phyloP scores from a whole-genome alignment of 2,888 invertebrate species.

The Patella ulyssiponensis region DNA sequence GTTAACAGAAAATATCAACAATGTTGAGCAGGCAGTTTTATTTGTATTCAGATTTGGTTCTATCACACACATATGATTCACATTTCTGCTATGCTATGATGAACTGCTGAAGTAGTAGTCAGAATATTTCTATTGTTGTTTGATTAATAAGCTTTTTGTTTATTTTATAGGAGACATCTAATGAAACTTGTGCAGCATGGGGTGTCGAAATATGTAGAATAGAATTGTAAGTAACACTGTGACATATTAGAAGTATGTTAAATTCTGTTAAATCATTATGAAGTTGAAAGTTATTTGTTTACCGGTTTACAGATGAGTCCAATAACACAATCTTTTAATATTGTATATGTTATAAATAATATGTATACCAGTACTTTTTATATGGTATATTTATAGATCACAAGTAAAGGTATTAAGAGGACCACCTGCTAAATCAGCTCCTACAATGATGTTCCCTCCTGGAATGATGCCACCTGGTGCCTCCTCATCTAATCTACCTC shows the following conservation, averaged over 20 bases:
- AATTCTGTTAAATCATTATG: too few relatives aligned
- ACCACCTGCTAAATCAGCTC: constrained; percentile 37
- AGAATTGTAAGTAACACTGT: constrained; percentile 63
- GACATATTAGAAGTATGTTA: background rate
- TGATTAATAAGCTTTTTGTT: background rate
- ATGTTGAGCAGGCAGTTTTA: too few relatives aligned
- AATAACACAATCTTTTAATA: background rate
- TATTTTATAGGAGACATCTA: constrained; percentile 67
- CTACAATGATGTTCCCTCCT: constrained; percentile 38
- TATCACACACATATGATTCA: too few relatives aligned
- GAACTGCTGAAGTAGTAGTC: too few relatives aligned
- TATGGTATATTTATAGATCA: constrained; percentile 46
- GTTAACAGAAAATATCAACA: too few relatives aligned
- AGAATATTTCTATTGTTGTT: too few relatives aligned
- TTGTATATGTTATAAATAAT: background rate
- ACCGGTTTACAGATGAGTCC: too few relatives aligned
- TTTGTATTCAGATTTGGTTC: too few relatives aligned
- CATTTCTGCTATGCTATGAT: too few relatives aligned
- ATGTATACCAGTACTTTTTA: background rate
- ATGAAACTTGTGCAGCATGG: constrained; percentile 65
- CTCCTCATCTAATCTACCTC: constrained; percentile 41
- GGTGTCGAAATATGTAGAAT: constrained; percentile 70
- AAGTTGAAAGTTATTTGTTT: too few relatives aligned
- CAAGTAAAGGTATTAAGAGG: constrained; percentile 58
- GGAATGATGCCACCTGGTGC: constrained; percentile 36